phyloP scores from a whole-genome alignment of 1,140 invertebrate genomes.

The Stenopsyche tienmushanensis region DNA sequence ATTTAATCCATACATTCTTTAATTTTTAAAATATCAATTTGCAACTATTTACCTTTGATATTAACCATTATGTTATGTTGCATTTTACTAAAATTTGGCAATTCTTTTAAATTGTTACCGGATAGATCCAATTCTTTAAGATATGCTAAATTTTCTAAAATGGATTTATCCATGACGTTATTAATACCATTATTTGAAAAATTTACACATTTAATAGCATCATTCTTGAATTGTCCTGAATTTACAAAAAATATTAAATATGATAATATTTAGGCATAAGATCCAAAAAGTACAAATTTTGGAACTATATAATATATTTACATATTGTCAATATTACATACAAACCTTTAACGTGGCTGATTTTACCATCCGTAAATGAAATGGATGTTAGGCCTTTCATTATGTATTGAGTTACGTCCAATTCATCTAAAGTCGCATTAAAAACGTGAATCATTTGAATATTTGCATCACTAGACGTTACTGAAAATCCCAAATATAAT shows the following conservation, averaged over 20 bases:
- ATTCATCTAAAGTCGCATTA: conserved; percentile 63
- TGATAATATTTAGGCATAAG: not conserved
- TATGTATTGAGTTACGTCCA: conserved; percentile 62
- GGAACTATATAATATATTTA: too few relatives aligned
- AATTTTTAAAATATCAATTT: not conserved
- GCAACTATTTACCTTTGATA: conserved; percentile 63
- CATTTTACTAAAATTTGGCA: conserved; percentile 66
- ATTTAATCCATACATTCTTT: conserved; percentile 11
- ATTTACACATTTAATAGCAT: conserved; percentile 67
- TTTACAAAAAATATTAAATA: conserved; percentile 31
- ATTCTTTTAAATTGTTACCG: conserved; percentile 69
- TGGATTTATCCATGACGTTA: conserved; percentile 53
- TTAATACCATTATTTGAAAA: conserved; percentile 67
- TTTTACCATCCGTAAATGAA: conserved; percentile 70
- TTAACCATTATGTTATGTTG: conserved; percentile 64
- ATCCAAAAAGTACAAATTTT: too few relatives aligned
- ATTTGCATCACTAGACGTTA: conserved; percentile 44
- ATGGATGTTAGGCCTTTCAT: conserved; percentile 67
- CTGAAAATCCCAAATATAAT: conserved; percentile 48
- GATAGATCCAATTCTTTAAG: conserved; percentile 68
- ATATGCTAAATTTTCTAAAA: conserved; percentile 63
- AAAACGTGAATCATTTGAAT: conserved; percentile 65
- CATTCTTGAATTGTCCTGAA: conserved; percentile 64
- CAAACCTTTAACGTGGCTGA: conserved; percentile 60
- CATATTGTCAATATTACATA: too few relatives aligned